Evolutionary conservation across 2,888 invertebrate genomes (phyloP).

Genomic region (Apocheima hispidaria): DNA sequence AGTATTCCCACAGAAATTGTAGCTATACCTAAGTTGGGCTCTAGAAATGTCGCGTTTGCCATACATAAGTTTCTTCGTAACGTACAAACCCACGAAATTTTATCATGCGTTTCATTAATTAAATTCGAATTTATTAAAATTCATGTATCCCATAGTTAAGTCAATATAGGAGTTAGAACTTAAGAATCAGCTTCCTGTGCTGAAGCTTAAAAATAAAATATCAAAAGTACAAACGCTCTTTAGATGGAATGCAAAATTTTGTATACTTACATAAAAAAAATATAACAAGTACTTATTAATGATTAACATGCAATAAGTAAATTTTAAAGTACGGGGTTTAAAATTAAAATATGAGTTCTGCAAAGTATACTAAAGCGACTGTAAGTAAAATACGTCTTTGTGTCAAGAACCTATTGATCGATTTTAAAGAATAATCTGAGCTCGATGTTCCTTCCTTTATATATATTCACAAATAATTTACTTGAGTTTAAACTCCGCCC

Average conservation of each 20-base stretch:
- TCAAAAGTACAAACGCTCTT: constrained; percentile 65
- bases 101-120: constrained; percentile 45
- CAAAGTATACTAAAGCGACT: background rate
- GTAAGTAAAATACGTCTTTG: background rate
- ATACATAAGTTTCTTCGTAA: constrained; percentile 44
- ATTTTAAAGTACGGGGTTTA: background rate
- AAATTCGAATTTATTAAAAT: constrained; percentile 68
- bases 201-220: constrained; percentile 52
- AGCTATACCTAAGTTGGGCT: constrained; percentile 4
- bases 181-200: constrained; percentile 48
- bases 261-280: constrained; percentile 8
- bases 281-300: constrained; percentile 3
- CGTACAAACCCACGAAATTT: constrained; percentile 49
- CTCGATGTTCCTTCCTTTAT: background rate
- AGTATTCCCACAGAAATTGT: constrained; percentile 18
- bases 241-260: constrained; percentile 13
- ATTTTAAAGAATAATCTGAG: background rate
- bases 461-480: background rate
- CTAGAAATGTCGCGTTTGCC: constrained; percentile 40
- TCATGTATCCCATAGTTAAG: constrained; percentile 68
- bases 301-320: background rate
- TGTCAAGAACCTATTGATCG: too few relatives aligned
- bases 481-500: background rate
- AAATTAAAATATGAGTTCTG: background rate
- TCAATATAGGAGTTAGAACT: constrained; percentile 39